Evolutionary conservation across 2,113 vertebrate genomes (phyloP), one percentile per base, ranked within the genome.

Genomic region (Lepisosteus oculatus): DNA sequence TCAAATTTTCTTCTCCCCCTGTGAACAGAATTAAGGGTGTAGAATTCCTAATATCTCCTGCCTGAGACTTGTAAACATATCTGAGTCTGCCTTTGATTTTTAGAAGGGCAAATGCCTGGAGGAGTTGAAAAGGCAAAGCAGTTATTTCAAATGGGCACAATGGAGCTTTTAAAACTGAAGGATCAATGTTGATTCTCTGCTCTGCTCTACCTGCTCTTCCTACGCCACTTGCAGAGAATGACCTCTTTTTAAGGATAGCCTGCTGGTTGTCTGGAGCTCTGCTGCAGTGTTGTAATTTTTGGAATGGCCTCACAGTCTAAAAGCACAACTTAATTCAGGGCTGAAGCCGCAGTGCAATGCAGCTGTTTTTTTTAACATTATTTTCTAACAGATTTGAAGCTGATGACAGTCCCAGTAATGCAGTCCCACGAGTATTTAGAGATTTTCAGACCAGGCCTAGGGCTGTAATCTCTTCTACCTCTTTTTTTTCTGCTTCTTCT

Each of bases 1-100:
- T 65, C 55, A 76, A 43, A 65, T 69, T 51, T 43, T 3, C 41
- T 62, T 73, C 55, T 67, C 62, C 8, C 51, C 43, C 61, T 55
- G 65, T 14, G 44, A 12, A 43, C 47, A 5, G 9, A 51, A 51
- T 51, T 51, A 51, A 9, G 47, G 47, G 47, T 51, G 47, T 51
- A 6, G 47, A 51, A 51, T 51, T 51, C 47, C 47, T 51, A 51
- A 51, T 2, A 9, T 9, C 5, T 5, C 9, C 47, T 51, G 47
- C 47, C 47, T 51, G 47, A 51, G 47, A 51, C 47, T 51, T 51
- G 47, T 51, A 51, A 51, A 51, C 47, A 51, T 51, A 9, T 5
- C 47, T 51, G 5, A 51, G 47, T 6, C 47, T 51, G 47, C 47
- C 47, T 51, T 51, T 51, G 47, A 51, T 51, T 51, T 51, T 51